phyloP scores from a whole-genome alignment of 2,113 vertebrate genomes.

The Clarias batrachus region DNA sequence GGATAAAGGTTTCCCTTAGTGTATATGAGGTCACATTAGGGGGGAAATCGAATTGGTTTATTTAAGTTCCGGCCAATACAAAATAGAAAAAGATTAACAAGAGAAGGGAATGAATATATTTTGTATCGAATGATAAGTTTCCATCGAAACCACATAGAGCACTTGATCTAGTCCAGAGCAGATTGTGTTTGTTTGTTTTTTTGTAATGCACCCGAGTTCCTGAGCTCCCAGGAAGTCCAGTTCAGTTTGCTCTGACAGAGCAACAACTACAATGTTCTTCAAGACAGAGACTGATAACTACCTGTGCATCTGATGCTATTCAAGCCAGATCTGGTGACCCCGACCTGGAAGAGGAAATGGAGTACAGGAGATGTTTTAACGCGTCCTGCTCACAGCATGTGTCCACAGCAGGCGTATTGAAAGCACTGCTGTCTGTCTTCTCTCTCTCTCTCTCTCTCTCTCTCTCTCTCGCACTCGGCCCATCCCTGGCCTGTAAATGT shows the following conservation, averaged over 20 bases:
- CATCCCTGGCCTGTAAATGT: constrained; percentile 31
- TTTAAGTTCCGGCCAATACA: no score
- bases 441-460: not conserved
- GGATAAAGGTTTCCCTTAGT: no score
- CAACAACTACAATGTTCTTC: not conserved
- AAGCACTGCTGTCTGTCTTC: constrained; percentile 1
- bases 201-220: not conserved
- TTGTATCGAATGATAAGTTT: not conserved
- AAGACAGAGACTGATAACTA: not conserved
- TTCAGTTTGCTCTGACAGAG: not conserved
- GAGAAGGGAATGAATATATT: not conserved
- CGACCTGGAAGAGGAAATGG: constrained; percentile 40
- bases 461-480: not conserved
- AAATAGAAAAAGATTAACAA: no score
- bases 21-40: no score
- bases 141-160: not conserved
- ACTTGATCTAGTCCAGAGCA: no score
- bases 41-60: no score
- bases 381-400: constrained; percentile 22
- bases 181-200: not conserved
- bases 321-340: not conserved
- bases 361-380: constrained; percentile 37
- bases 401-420: constrained; percentile 15
- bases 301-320: not conserved
- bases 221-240: not conserved